Evolutionary conservation across 2,797 vertebrate genomes (phyloP), one percentile per base, ranked within the genome.

Genomic region (Poecilia gillii): DNA sequence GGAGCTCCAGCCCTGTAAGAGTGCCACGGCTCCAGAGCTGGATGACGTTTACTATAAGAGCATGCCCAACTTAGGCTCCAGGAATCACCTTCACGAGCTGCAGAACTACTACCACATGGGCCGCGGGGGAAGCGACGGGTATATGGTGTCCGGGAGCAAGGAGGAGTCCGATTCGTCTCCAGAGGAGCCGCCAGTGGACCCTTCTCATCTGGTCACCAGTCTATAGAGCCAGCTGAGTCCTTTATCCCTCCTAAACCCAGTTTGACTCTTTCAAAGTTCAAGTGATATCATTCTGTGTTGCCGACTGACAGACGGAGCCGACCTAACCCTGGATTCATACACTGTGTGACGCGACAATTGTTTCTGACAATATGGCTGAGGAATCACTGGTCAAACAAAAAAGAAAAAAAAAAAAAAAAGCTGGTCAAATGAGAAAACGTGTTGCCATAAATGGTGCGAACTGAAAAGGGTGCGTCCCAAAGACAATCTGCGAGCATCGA

Each of bases 1-100:
- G 9, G 96, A 96, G 91, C 93, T 95, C 72, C 95, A 98, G 86
- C 95, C 96, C 14, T 96, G 97, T 91, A 98, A 97, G 95, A 96
- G 96, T 18, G 91, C 95, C 20, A 94, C 94, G 0, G 94, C 94
- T 49, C 93, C 95, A 0, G 98, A 99, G 43, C 90, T 95, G 13
- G 98, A 99, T 0, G 98, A 99, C 18, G 97, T 99, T 87, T 99
- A 98, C 94, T 99, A 99, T 93, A 99, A 99, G 94, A 99, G 98
- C 95, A 99, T 99, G 98, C 98, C 98, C 89, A 99, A 99, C 94
- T 92, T 99, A 74, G 98, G 98, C 93, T 97, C 97, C 94, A 95
- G 97, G 89, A 97, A 97, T 91, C 97, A 99, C 87, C 94, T 98
- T 79, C 98, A 98, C 80, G 97, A 98, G 94, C 97, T 99, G 87